Evolutionary conservation across 2,113 vertebrate species (phyloP).

Genomic region (Microtus oregoni): DNA sequence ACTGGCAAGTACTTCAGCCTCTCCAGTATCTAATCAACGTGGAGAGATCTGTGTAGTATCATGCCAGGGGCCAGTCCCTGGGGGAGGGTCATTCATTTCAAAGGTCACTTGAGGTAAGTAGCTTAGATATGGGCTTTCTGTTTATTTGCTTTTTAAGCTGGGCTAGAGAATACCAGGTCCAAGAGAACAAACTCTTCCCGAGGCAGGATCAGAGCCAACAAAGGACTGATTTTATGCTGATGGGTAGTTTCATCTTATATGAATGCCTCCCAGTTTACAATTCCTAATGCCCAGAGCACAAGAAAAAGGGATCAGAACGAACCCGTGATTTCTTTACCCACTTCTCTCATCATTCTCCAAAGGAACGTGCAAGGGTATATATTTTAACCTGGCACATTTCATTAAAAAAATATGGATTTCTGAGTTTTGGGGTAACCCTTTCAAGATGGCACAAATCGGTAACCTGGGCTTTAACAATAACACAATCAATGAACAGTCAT

Average conservation of each 20-base stretch:
- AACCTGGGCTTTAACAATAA: neutral
- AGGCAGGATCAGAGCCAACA: neutral
- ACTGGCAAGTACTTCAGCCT: neutral
- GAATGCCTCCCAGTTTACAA: neutral
- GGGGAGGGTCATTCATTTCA: neutral
- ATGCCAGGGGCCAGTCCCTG: neutral
- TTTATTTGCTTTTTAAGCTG: slow-evolving; percentile 45
- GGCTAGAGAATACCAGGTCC: neutral
- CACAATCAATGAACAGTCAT: neutral
- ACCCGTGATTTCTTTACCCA: neutral
- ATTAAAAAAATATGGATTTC: neutral
- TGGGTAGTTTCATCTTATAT: neutral
- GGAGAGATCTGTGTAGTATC: neutral
- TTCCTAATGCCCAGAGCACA: neutral
- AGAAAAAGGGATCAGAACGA: neutral
- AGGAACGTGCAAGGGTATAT: neutral
- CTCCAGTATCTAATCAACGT: neutral
- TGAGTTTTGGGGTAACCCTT: neutral
- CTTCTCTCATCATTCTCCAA: slow-evolving; percentile 5
- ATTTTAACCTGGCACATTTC: neutral
- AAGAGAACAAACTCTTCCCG: slow-evolving; percentile 16
- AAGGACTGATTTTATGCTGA: neutral
- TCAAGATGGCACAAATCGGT: neutral
- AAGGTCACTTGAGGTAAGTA: slow-evolving; percentile 41
- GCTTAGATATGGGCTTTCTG: slow-evolving; percentile 51